Evolutionary conservation across 2,888 invertebrate species (phyloP), one percentile per base, ranked within the genome.

Genomic region (Hydrotaea diabolus): DNA sequence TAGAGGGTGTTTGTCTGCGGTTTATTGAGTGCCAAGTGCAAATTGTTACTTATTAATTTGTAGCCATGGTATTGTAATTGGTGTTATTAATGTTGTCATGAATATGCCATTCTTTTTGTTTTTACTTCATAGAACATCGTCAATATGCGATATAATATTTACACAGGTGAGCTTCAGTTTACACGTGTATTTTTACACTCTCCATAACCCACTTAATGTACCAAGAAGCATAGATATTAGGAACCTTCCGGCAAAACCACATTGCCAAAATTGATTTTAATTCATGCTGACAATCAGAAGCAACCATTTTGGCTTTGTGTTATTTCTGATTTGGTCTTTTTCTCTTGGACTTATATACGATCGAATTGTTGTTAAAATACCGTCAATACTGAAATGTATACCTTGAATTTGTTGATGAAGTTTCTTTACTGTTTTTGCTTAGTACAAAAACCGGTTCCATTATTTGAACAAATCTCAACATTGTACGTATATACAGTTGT

Each of bases 311-410:
- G 66, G 64, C 36, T 59, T 21, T 46, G 19, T 36, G 19, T 19
- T 49, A 15, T 2, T 23, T 69, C 0, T 4, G 4, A 21, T 62
- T 46, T 36, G 46, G 59, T 64, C 39, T 19, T 26, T 3, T 62
- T 43, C 23, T 73, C n/a, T 66, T 57, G 39, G 2, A 36, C 57
- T 77, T 21, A 19, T 31, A 9, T 21, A 31, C 74, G 19, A 78
- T 53, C n/a, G 62, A 72, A 71, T 53, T 74, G 39, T 72, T 17
- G 43, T 77, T 72, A 72, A 64, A 49, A 71, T 77, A n/a, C 55
- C 78, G 26, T 79, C 62, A 73, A 74, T 53, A 82, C 62, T 85
- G 85, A 77, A 79, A 82, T 73, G 17, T 74, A 85, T 82, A 85
- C 79, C 73, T 79, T 73, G 81, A 64, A 72, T 49, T 73, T 76